Base-by-base conservation (phyloP, 1,140 invertebrate genomes). In the Drosophila bocqueti region DNA sequence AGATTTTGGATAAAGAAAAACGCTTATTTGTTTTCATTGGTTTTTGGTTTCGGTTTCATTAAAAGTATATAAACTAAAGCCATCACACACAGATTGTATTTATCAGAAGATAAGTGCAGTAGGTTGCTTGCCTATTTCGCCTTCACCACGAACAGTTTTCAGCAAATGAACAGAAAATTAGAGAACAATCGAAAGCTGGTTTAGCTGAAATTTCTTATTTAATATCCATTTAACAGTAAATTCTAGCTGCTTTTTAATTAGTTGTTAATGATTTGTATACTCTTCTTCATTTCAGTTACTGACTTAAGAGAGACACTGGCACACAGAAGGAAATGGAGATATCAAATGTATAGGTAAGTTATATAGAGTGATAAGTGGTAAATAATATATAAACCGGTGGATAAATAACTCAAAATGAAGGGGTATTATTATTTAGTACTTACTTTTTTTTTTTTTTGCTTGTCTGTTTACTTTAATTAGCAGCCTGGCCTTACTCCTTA, bases 271-370 rank as follows among this genome's bases (percentile, higher is more conserved):
- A 1, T 21, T 11, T 46, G 5, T 16, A 10, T 10, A 11, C 13
- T 4, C 21, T n/a, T 5, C n/a, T 45, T 67, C 2, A 11, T 67
- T 71, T 26, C 9, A 71, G 66, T 21, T 52, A 16, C 26, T 66
- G 24, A 6, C 21, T 10, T 13, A 9, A 7, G 7, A 24, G 8
- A 38, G 24, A 24, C 7, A 34, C 11, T 64, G 59, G 24, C 15
- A 36, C 21, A 26, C 29, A 38, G 21, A 11, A 36, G 34, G 11
- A 55, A 34, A 67, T 71, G 67, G 16, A 38, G 49, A 16, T 68
- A n/a, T n/a, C 9, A 5, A 40, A 8, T n/a, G 10, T 18, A 36
- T 38, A 71, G 67, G 67, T 68, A 55, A 55, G 67, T 55, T 55
- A 18, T 9, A 36, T 7, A 47, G 1, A 9, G 1, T 16, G 15